Percentiles rank a stretch among this genome's conserved stretches.
These are phyloP conservation scores for Sebastes hopkinsi DNA, from an alignment of 2,797 vertebrate species.

Conservation along the genomic window DNA sequence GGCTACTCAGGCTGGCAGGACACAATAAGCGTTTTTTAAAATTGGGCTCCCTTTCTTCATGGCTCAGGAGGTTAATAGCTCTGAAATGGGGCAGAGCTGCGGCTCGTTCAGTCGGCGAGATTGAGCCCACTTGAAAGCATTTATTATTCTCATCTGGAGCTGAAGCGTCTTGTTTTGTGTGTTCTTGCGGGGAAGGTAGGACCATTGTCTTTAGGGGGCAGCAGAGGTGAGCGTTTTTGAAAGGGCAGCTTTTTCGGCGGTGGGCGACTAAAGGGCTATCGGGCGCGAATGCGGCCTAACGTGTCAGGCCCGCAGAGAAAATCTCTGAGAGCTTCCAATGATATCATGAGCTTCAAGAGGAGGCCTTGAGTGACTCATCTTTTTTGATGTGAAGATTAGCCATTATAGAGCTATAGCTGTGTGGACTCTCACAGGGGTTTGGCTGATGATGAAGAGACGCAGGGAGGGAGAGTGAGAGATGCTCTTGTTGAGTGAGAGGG, in stretches of 20 bases:
- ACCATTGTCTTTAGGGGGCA: conserved; percentile 83
- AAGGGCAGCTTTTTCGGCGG: conserved; percentile 70
- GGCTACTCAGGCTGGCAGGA: conserved; percentile 72
- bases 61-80: conserved; percentile 82
- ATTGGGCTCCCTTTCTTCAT: conserved; percentile 73
- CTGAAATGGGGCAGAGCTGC: conserved; percentile 73
- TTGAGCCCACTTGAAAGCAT: conserved; percentile 80
- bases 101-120: conserved; percentile 68
- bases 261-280: conserved; percentile 70
- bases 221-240: conserved; percentile 81
- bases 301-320: conserved; percentile 64
- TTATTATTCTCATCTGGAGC: conserved; percentile 79
- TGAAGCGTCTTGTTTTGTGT: conserved; percentile 73
- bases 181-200: conserved; percentile 68
- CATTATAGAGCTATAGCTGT: conserved; percentile 46
- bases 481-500: conserved; percentile 55
- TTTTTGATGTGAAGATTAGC: conserved; percentile 73
- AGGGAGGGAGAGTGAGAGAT: conserved; percentile 50
- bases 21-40: conserved; percentile 81
- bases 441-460: conserved; percentile 55
- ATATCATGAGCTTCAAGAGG: conserved; percentile 73
- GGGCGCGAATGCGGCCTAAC: conserved; percentile 8
- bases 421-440: conserved; percentile 50
- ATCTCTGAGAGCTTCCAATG: conserved; percentile 68
- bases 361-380: conserved; percentile 70